Evolutionary conservation across 2,113 vertebrate species (phyloP), one percentile per base, ranked within the genome.

Genomic region (Pipa parva): DNA sequence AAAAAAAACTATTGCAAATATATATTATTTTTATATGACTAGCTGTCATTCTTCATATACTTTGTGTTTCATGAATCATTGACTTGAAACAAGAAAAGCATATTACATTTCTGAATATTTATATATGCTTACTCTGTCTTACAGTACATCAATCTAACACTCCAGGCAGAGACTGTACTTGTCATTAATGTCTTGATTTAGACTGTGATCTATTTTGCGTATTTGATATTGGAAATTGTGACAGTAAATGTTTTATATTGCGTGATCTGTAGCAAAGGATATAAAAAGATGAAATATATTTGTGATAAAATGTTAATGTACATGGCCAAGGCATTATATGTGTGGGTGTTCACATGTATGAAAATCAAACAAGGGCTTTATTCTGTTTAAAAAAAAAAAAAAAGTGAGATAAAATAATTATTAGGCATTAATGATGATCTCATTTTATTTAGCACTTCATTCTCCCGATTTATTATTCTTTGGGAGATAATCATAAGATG

Each of bases 151-250:
- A 65, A 65, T 26, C 63, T 56, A 37, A 56, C 25, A 45, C 26
- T 56, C 25, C 26, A 46, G 22, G 36, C 25, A 56, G 37, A 65
- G 33, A 56, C 31, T 56, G 51, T 56, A 9, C 39, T 56, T 56
- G 63, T 65, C 51, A 55, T 52, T 65, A 46, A 65, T 55, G 37
- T 56, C 63, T 65, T 55, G 11, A 46, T 65, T 65, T 65, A n/a
- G 25, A 25, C n/a, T 46, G 51, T 55, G 37, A 56, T 65, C 55
- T 45, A 65, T 65, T 29, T 56, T 11, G 13, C 31, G 5, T 29
- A 37, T 58, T 58, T 36, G 13, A 24, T 20, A 59, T 59, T 26
- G 48, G 18, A 61, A 56, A 36, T 31, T 49, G 22, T 49, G 18
- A 49, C 46, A 11, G 46, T 49, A 24, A 22, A 20, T 49, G 39